Evolutionary conservation across 2,888 invertebrate genomes (phyloP).

Genomic region (Trichacis sp.): DNA sequence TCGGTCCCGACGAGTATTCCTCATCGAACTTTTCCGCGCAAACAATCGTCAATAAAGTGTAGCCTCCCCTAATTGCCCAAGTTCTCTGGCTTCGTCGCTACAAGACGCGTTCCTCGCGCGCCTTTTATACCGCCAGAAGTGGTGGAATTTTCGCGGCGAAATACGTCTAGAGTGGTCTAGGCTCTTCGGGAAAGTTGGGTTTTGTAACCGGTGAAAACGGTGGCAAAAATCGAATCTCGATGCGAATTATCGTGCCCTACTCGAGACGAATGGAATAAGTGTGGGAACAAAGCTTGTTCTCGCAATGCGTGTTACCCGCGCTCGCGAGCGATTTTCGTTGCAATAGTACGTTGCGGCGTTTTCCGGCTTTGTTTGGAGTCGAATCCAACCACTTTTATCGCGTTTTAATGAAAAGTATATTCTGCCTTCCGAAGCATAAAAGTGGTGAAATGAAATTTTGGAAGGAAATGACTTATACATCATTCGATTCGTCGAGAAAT

Average conservation of each 20-base stretch:
- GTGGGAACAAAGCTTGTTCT: conserved; percentile 9
- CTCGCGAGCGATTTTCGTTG: conserved; percentile 31
- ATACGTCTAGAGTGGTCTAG: conserved; percentile 29
- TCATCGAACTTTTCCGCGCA: conserved; percentile 3
- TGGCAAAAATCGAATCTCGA: conserved; percentile 15
- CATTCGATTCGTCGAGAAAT: too few species aligned
- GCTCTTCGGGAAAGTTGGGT: conserved; percentile 25
- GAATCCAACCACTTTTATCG: too few species aligned
- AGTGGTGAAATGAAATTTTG: too few species aligned
- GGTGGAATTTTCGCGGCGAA: background rate
- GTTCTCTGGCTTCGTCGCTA: conserved; percentile 3
- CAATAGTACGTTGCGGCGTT: too few species aligned
- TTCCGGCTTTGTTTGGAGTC: too few species aligned
- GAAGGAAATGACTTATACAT: too few species aligned
- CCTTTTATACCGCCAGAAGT: background rate
- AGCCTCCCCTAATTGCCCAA: background rate
- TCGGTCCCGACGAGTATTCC: background rate
- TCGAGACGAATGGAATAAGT: conserved; percentile 35
- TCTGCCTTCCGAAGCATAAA: too few species aligned
- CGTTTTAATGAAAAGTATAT: too few species aligned
- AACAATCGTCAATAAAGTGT: conserved; percentile 6
- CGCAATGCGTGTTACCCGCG: conserved; percentile 35
- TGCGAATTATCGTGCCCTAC: conserved; percentile 31
- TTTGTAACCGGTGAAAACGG: background rate
- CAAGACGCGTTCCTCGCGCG: background rate